Conservation (phyloP, 2,797 vertebrate genomes). For the Cygnus olor region DNA sequence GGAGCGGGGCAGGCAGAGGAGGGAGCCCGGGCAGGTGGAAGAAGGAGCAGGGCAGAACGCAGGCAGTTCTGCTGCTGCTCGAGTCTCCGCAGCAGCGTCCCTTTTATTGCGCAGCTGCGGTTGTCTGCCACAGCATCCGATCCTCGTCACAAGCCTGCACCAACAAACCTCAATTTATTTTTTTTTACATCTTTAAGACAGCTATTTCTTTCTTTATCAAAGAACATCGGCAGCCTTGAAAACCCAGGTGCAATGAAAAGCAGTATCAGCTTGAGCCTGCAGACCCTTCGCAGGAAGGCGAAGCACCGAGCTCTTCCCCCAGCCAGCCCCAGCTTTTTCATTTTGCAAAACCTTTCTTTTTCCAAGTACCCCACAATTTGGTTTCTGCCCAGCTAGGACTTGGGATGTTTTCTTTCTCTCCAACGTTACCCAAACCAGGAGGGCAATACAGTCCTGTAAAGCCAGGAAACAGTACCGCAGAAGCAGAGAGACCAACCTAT, state of each 20-base stretch:
- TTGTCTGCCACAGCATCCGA: neutral
- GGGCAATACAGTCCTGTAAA: neutral
- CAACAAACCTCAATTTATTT: neutral
- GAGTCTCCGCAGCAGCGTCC: neutral
- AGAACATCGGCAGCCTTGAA: neutral
- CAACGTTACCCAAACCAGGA: neutral
- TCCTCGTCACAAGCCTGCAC: neutral
- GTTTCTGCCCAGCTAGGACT: neutral
- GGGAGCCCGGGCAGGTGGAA: neutral
- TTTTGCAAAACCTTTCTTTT: neutral
- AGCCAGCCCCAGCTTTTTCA: too few relatives aligned
- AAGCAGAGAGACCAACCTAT: neutral
- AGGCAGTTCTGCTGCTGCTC: neutral
- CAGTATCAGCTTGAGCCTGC: neutral
- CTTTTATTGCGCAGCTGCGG: neutral
- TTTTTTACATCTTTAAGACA: neutral
- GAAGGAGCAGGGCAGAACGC: neutral
- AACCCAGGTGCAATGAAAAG: neutral
- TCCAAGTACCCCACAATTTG: neutral
- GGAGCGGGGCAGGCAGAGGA: neutral
- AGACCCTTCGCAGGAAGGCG: neutral
- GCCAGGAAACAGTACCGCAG: neutral
- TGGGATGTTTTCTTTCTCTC: neutral
- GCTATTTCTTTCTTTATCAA: neutral
- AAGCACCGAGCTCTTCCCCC: neutral